Evolutionary conservation across 2,888 invertebrate genomes (phyloP).

Genomic region (Petrophora chlorosata): DNA sequence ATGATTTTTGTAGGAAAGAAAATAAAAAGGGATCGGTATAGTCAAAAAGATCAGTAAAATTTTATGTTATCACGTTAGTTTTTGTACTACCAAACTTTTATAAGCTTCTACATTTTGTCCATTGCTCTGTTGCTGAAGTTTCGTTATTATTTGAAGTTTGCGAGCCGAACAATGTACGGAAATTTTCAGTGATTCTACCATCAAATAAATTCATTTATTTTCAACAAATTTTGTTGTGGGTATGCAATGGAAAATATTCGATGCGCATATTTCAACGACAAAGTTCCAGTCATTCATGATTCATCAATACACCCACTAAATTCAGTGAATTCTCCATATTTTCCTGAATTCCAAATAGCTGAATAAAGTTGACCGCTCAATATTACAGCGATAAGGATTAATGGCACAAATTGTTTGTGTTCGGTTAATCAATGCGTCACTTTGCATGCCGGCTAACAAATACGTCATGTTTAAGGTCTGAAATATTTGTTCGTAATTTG

Average conservation of each 20-base stretch:
- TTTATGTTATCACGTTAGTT: constrained; percentile 20
- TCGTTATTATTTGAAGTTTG: too few relatives aligned
- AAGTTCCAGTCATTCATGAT: background rate
- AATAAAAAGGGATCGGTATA: too few relatives aligned
- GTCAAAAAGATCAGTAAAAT: constrained; percentile 13
- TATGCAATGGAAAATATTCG: too few relatives aligned
- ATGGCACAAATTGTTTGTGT: constrained; percentile 20
- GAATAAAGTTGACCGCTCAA: constrained; percentile 8
- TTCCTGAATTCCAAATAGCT: constrained; percentile 4
- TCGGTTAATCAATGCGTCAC: constrained; percentile 23
- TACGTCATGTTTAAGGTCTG: constrained; percentile 5
- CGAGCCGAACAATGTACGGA: too few relatives aligned
- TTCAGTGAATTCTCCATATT: too few relatives aligned
- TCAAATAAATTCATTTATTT: too few relatives aligned
- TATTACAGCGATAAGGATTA: constrained; percentile 22
- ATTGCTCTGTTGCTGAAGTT: background rate
- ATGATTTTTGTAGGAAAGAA: constrained; percentile 20
- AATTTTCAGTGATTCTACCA: too few relatives aligned
- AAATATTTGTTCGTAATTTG: too few relatives aligned
- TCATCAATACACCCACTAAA: too few relatives aligned
- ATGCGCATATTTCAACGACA: too few relatives aligned
- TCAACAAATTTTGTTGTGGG: too few relatives aligned
- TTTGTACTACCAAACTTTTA: constrained; percentile 1
- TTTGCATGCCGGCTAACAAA: constrained; percentile 15
- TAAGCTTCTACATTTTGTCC: background rate